Evolutionary conservation across 2,888 invertebrate genomes (phyloP), one percentile per base, ranked within the genome.

Genomic region (Microctonus brassicae): DNA sequence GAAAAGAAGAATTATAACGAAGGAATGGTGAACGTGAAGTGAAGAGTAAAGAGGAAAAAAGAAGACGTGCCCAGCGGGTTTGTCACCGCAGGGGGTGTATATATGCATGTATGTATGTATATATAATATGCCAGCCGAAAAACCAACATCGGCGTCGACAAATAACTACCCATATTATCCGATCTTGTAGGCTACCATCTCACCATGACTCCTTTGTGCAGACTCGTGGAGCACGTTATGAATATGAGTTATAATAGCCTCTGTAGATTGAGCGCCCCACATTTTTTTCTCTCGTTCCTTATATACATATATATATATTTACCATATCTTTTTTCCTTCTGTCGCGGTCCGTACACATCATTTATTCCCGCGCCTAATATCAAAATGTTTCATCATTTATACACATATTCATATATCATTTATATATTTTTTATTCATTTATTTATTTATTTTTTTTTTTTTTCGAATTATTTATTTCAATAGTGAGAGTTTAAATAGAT

Each of bases 141-240:
- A 87, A 86, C 85, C 87, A 87, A 87, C 86, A 86, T 86, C 83
- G 84, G 83, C 83, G 86, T 85, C 86, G 87, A 86, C 86, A 86
- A 86, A 86, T 86, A 86, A 86, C 85, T 84, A 85, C 84, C 83
- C 84, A 82, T 83, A 85, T 87, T 86, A 86, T 86, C 83, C 84
- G 84, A 84, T 84, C 84, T 84, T 82, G 84, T 81, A 83, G 81
- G 86, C 86, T 87, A 86, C 86, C 85, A 86, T 84, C 85, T 84
- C 84, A 79, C 83, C 85, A 82, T 75, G 84, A 82, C 80, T 82
- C 82, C 82, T 85, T 84, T 86, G 84, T 84, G 78, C 80, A 79
- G 76, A 73, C 65, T 68, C 33, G 70, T 39, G 62, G 47, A 63
- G 63, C 47, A 63, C 63, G 63, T 63, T 63, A 63, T 65, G 53